Percentiles rank a stretch among this genome's conserved stretches.
phyloP scores from a whole-genome alignment of 1,140 invertebrate genomes.

The Drosophila lini region DNA sequence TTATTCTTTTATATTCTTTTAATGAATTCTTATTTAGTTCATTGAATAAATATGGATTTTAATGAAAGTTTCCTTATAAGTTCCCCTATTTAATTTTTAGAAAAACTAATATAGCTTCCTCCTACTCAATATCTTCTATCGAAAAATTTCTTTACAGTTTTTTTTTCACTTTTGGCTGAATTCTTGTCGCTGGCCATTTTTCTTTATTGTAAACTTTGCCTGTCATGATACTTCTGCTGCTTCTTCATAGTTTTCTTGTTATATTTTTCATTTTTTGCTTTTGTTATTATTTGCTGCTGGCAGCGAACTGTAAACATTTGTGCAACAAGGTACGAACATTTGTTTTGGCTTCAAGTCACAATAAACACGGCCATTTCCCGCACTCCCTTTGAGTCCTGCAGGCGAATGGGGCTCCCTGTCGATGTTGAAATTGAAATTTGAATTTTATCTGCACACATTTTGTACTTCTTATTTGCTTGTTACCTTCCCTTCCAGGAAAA shows the following conservation, averaged over 20 bases:
- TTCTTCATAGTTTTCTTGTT: conserved; percentile 30
- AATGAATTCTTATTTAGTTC: no score
- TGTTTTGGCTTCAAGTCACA: conserved; percentile 75
- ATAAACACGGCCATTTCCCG: conserved; percentile 61
- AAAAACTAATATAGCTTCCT: not conserved
- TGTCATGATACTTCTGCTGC: conserved; percentile 41
- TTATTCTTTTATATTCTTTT: no score
- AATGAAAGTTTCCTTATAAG: not conserved
- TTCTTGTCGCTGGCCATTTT: conserved; percentile 18
- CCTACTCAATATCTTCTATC: not conserved
- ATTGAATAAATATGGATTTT: no score
- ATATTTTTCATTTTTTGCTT: conserved; percentile 11
- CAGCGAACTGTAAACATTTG: conserved; percentile 75
- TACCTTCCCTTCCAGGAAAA: conserved; percentile 24
- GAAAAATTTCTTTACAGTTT: not conserved
- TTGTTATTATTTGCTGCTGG: conserved; percentile 41
- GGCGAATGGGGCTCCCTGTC: conserved; percentile 31
- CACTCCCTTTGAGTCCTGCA: not conserved
- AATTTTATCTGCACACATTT: conserved; percentile 77
- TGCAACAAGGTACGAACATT: conserved; percentile 78
- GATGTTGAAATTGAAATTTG: conserved; percentile 78
- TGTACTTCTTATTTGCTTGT: conserved; percentile 70
- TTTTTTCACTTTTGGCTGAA: not conserved
- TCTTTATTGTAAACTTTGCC: conserved; percentile 39
- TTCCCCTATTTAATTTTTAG: not conserved